A percentile compares a stretch with the other conserved stretches of the same genome.
These are phyloP conservation scores for Ptychadena robeensis DNA, from an alignment of 2,797 vertebrate genomes.

Conservation along the genomic window DNA sequence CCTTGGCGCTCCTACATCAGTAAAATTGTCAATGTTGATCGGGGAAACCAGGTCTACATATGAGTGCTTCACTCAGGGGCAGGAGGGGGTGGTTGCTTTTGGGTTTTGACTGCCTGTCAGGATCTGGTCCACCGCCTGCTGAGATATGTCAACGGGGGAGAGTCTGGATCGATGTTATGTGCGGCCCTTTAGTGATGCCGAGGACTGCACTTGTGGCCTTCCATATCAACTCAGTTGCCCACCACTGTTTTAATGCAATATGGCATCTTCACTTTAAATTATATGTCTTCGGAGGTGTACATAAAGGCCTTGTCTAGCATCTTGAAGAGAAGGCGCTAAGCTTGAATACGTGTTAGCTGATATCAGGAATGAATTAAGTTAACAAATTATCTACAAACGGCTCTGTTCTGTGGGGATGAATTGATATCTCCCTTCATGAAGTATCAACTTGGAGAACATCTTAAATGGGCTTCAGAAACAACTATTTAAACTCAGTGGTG, in stretches of 20 bases:
- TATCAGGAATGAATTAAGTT: not conserved
- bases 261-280: not conserved
- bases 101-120: too few species aligned
- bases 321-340: not conserved
- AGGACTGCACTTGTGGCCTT: too few species aligned
- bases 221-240: too few species aligned
- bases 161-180: too few species aligned
- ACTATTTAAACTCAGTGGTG: not conserved
- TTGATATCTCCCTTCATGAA: constrained; percentile 11
- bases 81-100: too few species aligned
- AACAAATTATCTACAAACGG: not conserved
- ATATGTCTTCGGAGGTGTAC: not conserved
- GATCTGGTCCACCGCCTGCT: too few species aligned
- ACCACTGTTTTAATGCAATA: constrained; percentile 18
- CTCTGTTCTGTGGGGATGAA: not conserved
- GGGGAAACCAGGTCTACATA: too few species aligned
- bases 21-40: too few species aligned
- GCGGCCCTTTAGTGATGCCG: too few species aligned
- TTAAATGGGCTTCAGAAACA: constrained; percentile 17
- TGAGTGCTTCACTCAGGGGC: too few species aligned
- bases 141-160: too few species aligned
- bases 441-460: not conserved
- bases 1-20: too few species aligned
- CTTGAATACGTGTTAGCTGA: not conserved
- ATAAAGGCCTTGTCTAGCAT: constrained; percentile 1